Percentiles rank a stretch among this genome's conserved stretches.
Evolutionary conservation across 2,113 vertebrate genomes (phyloP).

Genomic region (Stomatorhinus ivindoensis): DNA sequence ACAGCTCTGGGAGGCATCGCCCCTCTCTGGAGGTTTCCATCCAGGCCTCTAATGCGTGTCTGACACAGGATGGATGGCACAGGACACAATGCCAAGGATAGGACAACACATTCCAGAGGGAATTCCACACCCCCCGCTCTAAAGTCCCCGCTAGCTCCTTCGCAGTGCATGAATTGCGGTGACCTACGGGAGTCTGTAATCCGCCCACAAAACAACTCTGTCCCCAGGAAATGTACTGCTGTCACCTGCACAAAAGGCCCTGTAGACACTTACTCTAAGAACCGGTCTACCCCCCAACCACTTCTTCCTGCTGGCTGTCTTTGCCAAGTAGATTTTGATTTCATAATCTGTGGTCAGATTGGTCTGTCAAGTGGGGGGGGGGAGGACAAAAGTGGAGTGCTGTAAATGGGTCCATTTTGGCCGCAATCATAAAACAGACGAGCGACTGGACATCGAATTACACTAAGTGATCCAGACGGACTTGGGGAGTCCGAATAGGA

Average conservation of each 20-base stretch:
- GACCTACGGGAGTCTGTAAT: conserved; percentile 67
- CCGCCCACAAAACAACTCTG: conserved; percentile 48
- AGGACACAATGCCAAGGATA: conserved; percentile 49
- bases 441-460: background rate
- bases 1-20: conserved; percentile 31
- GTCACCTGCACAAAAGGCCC: conserved; percentile 46
- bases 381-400: background rate
- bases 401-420: background rate
- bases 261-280: conserved; percentile 31
- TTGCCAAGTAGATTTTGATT: background rate
- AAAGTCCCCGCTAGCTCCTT: conserved; percentile 64
- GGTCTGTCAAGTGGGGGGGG: too few relatives aligned
- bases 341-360: background rate
- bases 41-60: conserved; percentile 43
- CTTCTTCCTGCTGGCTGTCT: background rate
- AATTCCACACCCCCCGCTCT: conserved; percentile 51
- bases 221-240: conserved; percentile 45
- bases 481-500: background rate
- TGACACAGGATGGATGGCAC: conserved; percentile 39
- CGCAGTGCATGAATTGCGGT: conserved; percentile 53
- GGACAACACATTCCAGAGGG: conserved; percentile 44
- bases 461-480: background rate
- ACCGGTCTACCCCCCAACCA: background rate
- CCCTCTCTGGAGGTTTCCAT: background rate
- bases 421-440: background rate